Evolutionary conservation across 2,888 invertebrate species (phyloP).

Genomic region (Acleris emargana): DNA sequence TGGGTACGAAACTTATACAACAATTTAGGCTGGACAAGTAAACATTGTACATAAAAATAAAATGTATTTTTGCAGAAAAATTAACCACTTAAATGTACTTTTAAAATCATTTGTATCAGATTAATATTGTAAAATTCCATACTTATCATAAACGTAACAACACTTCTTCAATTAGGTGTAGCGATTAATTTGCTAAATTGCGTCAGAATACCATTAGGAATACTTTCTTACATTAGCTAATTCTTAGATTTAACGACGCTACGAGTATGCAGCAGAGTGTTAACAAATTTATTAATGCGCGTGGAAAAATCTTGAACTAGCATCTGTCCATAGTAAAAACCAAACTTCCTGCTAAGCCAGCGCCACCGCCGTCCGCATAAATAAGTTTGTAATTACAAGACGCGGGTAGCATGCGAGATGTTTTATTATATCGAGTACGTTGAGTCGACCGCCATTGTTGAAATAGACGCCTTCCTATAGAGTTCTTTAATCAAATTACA

Average conservation of each 20-base stretch:
- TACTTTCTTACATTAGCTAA: not conserved
- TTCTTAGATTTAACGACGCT: not conserved
- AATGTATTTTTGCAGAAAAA: no score
- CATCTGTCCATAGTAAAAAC: not conserved
- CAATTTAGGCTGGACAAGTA: no score
- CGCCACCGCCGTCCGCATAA: not conserved
- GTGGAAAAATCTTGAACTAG: not conserved
- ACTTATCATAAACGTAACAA: not conserved
- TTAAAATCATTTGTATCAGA: not conserved
- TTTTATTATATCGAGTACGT: constrained; percentile 2
- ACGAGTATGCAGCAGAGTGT: not conserved
- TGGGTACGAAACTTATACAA: no score
- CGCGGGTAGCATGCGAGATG: constrained; percentile 8
- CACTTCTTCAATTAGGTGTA: not conserved
- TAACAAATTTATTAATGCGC: not conserved
- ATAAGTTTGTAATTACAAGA: constrained; percentile 6
- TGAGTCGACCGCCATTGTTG: constrained; percentile 3
- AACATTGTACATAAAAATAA: no score
- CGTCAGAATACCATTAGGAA: not conserved
- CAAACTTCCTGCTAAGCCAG: not conserved
- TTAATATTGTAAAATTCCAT: not conserved
- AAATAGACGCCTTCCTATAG: not conserved
- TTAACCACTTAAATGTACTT: not conserved
- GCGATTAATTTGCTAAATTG: not conserved
- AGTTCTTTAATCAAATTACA: constrained; percentile 6